These are phyloP conservation scores for Melinaea menophilus DNA, from an alignment of 2,888 invertebrate genomes.

Conservation along the genomic window DNA sequence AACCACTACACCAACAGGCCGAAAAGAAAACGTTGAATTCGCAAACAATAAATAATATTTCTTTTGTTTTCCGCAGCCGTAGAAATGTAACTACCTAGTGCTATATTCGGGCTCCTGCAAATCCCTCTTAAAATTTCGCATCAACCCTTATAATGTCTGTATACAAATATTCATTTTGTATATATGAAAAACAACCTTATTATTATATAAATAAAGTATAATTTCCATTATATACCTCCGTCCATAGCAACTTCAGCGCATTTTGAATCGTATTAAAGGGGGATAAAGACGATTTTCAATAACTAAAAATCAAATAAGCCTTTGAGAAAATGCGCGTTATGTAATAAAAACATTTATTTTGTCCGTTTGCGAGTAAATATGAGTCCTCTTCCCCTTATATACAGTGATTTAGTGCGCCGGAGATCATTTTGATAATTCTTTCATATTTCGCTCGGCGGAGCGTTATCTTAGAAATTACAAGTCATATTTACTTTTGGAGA, in stretches of 20 bases:
- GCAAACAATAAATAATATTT: slow-evolving; percentile 6
- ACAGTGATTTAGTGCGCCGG: slow-evolving; percentile 74
- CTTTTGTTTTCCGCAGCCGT: slow-evolving; percentile 37
- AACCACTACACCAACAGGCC: no score
- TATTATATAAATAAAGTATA: slow-evolving; percentile 30
- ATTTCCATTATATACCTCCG: no score
- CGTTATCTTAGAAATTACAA: slow-evolving; percentile 73
- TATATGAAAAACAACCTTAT: slow-evolving; percentile 42
- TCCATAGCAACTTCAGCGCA: no score
- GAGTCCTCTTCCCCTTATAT: slow-evolving; percentile 73
- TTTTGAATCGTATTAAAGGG: slow-evolving; percentile 41
- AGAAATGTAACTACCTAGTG: slow-evolving; percentile 45
- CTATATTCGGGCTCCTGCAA: slow-evolving; percentile 50
- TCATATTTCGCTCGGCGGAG: slow-evolving; percentile 70
- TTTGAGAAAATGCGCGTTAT: slow-evolving; percentile 75
- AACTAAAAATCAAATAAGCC: slow-evolving; percentile 47
- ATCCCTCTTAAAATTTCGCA: slow-evolving; percentile 75
- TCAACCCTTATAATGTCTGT: slow-evolving; percentile 66
- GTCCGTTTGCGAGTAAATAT: slow-evolving; percentile 75
- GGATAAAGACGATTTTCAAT: slow-evolving; percentile 39
- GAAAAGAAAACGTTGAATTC: no score
- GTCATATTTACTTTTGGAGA: slow-evolving; percentile 54
- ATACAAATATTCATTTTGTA: slow-evolving; percentile 55
- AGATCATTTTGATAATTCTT: slow-evolving; percentile 76
- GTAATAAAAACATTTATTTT: slow-evolving; percentile 78